A percentile compares a stretch with the other conserved stretches of the same genome.
Conservation (phyloP, 35 echinoderm and acorn worm genomes). For the Hemicentrotus pulcherrimus region DNA sequence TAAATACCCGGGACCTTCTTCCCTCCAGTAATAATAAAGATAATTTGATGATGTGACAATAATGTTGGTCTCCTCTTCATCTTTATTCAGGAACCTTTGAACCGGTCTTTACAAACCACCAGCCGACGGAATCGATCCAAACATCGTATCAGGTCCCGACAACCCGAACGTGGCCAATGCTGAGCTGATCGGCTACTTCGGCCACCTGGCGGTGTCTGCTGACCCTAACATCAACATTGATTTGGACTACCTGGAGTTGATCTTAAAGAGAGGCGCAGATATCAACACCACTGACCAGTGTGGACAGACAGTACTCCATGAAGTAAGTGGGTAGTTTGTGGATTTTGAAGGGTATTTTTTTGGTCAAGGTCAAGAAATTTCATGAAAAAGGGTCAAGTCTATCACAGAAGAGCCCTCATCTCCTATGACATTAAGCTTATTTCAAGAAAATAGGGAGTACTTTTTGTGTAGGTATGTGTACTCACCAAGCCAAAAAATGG, state of each 20-base stretch:
- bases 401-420: no score
- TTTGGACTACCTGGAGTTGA: slow-evolving; percentile 75
- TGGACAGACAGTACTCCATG: slow-evolving; percentile 93
- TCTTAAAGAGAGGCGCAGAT: slow-evolving; percentile 66
- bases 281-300: slow-evolving; percentile 82
- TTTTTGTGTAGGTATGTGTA: no score
- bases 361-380: no score
- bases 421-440: no score
- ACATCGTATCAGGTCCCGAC: slow-evolving; percentile 45
- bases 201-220: slow-evolving; percentile 60
- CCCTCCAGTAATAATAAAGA: no score
- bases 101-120: not conserved
- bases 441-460: no score
- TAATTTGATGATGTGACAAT: no score
- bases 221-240: slow-evolving; percentile 59
- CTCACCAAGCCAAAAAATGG: no score
- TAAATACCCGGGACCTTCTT: no score
- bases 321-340: slow-evolving; percentile 54
- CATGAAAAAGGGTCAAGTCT: no score
- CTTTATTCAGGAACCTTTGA: not conserved
- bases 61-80: not conserved
- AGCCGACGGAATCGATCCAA: slow-evolving; percentile 54
- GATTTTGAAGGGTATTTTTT: no score
- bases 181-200: slow-evolving; percentile 91
- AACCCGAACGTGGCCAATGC: slow-evolving; percentile 67